Conservation (phyloP, 2,797 vertebrate genomes). For the Falco novaeseelandiae region DNA sequence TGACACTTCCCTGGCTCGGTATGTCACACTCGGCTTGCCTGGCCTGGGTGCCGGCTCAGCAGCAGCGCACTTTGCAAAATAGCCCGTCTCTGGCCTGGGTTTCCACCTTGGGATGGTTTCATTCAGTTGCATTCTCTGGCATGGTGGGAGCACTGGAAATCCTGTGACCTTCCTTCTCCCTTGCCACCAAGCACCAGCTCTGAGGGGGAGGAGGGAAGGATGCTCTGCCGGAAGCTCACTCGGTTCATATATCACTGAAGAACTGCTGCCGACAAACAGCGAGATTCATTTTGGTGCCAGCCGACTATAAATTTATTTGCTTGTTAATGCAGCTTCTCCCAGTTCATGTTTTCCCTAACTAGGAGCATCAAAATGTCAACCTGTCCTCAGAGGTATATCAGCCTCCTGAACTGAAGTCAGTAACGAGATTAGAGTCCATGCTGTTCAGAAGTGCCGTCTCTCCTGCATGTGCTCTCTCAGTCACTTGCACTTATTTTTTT, state of each 20-base stretch:
- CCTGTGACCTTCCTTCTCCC: neutral
- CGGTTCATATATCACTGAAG: constrained; percentile 28
- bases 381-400: constrained; percentile 74
- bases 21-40: rapidly evolving
- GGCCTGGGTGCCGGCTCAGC: neutral
- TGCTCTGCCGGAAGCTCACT: neutral
- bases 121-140: neutral
- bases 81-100: neutral
- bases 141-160: neutral
- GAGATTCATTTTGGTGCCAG: constrained; percentile 26
- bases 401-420: constrained; percentile 35
- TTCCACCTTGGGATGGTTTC: neutral
- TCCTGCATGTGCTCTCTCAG: neutral
- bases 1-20: neutral
- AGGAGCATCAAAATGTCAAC: constrained; percentile 76
- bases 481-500: constrained; percentile 5
- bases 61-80: neutral
- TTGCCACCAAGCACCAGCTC: neutral
- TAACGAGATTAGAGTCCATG: constrained; percentile 47
- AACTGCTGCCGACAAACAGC: neutral
- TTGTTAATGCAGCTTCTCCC: constrained; percentile 68
- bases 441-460: neutral
- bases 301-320: constrained; percentile 63
- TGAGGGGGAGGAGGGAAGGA: neutral
- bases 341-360: constrained; percentile 71